phyloP scores from a whole-genome alignment of 2,888 invertebrate genomes.

The Drosophila eohydei region DNA sequence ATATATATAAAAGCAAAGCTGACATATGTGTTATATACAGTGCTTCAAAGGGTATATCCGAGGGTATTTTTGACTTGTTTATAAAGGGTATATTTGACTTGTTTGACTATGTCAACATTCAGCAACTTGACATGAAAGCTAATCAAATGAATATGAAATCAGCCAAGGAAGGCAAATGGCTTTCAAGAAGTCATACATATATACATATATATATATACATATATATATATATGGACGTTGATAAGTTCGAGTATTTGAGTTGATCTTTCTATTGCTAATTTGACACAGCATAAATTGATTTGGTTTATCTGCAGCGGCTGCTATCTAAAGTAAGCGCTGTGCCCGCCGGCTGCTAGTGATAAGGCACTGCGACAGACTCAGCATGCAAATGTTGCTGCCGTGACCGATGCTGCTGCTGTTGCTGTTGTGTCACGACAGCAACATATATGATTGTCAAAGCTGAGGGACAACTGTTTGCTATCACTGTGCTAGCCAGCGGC shows the following conservation, averaged over 20 bases:
- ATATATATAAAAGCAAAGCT: neutral
- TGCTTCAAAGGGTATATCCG: no score
- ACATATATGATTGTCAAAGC: constrained; percentile 19
- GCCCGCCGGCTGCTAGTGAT: constrained; percentile 33
- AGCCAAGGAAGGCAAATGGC: neutral
- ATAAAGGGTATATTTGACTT: no score
- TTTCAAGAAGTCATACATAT: neutral
- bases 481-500: constrained; percentile 27
- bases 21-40: no score
- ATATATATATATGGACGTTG: neutral
- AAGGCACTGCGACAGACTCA: constrained; percentile 30
- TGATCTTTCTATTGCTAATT: constrained; percentile 53
- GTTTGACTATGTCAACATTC: neutral
- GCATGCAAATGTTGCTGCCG: constrained; percentile 23
- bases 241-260: constrained; percentile 11
- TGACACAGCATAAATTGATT: constrained; percentile 40
- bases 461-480: constrained; percentile 34
- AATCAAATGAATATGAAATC: neutral
- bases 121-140: neutral
- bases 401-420: constrained; percentile 29
- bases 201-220: neutral
- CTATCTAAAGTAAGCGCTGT: constrained; percentile 38
- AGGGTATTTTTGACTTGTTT: no score
- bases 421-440: constrained; percentile 28
- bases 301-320: constrained; percentile 26